Conservation (phyloP, 1,140 invertebrate genomes). For the Euura lappo region DNA sequence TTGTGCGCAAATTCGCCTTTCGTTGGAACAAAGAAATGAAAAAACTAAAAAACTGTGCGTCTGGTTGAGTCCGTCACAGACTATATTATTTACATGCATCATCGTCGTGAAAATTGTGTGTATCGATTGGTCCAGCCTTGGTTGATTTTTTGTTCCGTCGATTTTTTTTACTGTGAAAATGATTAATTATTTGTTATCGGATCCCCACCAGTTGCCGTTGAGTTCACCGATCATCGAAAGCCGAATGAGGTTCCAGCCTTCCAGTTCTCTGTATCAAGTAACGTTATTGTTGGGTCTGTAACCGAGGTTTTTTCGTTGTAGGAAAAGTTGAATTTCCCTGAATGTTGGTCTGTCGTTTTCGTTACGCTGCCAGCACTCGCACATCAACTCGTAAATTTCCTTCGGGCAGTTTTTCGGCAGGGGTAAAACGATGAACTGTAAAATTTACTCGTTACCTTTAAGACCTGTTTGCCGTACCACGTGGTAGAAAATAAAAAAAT, state of each 20-base stretch:
- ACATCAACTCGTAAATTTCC: slow-evolving; percentile 93
- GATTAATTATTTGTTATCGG: background rate
- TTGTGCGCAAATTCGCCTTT: no score
- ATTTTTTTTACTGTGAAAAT: no score
- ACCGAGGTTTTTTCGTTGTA: slow-evolving; percentile 88
- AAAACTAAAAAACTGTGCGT: no score
- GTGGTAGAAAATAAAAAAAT: no score
- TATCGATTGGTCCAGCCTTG: no score
- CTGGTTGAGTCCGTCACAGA: no score
- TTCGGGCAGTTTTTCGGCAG: slow-evolving; percentile 85
- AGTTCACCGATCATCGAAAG: slow-evolving; percentile 56
- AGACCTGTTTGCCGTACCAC: background rate
- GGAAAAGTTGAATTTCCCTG: slow-evolving; percentile 88
- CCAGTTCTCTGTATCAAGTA: slow-evolving; percentile 56
- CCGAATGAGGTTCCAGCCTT: slow-evolving; percentile 53
- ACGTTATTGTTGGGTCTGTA: slow-evolving; percentile 67
- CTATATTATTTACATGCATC: no score
- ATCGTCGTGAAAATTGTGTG: no score
- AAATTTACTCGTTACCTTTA: slow-evolving; percentile 25
- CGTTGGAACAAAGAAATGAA: no score
- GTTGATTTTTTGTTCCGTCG: no score
- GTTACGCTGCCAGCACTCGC: slow-evolving; percentile 91
- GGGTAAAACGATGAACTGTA: slow-evolving; percentile 69
- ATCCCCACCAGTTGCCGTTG: slow-evolving; percentile 57
- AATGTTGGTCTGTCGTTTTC: slow-evolving; percentile 86